A percentile compares a stretch with the other conserved stretches of the same genome.
phyloP scores from a whole-genome alignment of 2,797 vertebrate species.

The Taenioides sp. region DNA sequence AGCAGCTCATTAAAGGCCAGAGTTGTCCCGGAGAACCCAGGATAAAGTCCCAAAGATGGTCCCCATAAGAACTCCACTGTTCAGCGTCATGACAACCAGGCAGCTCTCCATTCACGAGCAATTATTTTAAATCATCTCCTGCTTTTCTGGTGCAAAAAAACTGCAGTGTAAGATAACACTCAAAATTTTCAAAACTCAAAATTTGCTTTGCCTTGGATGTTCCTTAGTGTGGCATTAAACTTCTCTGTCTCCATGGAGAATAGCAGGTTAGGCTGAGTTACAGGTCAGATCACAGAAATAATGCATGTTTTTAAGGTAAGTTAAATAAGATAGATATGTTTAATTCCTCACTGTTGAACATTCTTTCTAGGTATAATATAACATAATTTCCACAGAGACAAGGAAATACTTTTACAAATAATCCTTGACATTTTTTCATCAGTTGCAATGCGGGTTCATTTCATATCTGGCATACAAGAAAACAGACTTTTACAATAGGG shows the following conservation, averaged over 20 bases:
- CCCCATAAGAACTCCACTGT: conserved; percentile 45
- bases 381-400: no score
- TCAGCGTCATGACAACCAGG: conserved; percentile 42
- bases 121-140: conserved; percentile 41
- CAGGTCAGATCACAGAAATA: no score
- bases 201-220: no score
- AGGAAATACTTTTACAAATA: not conserved
- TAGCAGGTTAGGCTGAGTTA: no score
- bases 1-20: conserved; percentile 73
- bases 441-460: not conserved
- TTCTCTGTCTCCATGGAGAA: no score
- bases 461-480: not conserved
- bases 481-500: not conserved
- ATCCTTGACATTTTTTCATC: not conserved
- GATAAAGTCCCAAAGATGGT: not conserved
- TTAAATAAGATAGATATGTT: no score
- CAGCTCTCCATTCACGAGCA: conserved; percentile 38
- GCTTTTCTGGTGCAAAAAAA: conserved; percentile 30
- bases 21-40: conserved; percentile 48
- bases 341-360: no score
- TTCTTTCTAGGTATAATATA: no score
- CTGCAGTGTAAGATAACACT: not conserved
- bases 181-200: no score
- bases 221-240: no score
- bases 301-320: no score